These are phyloP conservation scores for Helobdella robusta DNA, from an alignment of 2,888 invertebrate species.

Conservation along the genomic window DNA sequence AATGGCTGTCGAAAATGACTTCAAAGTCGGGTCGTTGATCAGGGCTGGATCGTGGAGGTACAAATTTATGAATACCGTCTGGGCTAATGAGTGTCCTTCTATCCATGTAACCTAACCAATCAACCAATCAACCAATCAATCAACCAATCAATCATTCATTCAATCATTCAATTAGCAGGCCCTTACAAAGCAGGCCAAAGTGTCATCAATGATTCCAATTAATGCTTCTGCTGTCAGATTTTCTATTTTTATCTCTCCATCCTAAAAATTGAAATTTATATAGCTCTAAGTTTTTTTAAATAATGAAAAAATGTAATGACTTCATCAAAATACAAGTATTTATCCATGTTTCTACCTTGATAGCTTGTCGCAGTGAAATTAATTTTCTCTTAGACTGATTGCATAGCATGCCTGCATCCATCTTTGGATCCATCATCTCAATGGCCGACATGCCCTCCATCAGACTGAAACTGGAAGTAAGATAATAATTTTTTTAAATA, in stretches of 20 bases:
- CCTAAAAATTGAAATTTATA: constrained; percentile 56
- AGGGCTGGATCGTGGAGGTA: constrained; percentile 82
- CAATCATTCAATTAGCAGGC: not conserved
- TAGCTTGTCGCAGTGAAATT: constrained; percentile 73
- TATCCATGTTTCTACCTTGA: constrained; percentile 56
- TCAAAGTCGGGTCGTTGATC: constrained; percentile 71
- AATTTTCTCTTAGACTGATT: constrained; percentile 69
- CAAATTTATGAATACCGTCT: constrained; percentile 90
- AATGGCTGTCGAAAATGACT: constrained; percentile 74
- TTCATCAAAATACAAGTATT: not conserved
- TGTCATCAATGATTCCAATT: constrained; percentile 86
- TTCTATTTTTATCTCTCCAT: constrained; percentile 55
- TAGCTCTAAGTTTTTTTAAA: not conserved
- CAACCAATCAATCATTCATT: not conserved
- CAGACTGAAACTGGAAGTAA: constrained; percentile 52
- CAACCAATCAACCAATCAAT: not conserved
- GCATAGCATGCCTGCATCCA: constrained; percentile 97
- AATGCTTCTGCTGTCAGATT: constrained; percentile 66
- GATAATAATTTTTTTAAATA: not conserved
- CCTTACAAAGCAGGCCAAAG: constrained; percentile 72
- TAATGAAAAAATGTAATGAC: not conserved
- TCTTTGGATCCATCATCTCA: constrained; percentile 99
- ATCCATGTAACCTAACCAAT: constrained; percentile 71
- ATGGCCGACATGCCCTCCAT: constrained; percentile 99
- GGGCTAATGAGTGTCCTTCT: constrained; percentile 75